These are phyloP conservation scores for Latrodectus elegans DNA, from an alignment of 2,888 invertebrate species.

Conservation along the genomic window DNA sequence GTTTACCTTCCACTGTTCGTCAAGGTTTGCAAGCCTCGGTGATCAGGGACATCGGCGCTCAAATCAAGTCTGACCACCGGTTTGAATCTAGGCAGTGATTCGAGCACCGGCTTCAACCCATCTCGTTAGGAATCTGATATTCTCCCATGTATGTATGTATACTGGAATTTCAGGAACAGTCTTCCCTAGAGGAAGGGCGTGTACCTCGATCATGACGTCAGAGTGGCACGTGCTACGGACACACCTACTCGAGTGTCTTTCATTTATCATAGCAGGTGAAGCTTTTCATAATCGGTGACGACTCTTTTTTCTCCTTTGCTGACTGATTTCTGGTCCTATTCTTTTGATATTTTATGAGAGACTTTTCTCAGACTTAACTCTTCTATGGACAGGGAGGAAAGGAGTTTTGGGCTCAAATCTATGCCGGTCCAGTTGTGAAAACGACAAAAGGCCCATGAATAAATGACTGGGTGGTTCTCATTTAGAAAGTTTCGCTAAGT, in stretches of 20 bases:
- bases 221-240: conserved; percentile 54
- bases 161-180: conserved; percentile 62
- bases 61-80: too few relatives aligned
- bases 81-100: background rate
- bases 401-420: background rate
- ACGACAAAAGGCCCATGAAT: background rate
- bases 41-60: too few relatives aligned
- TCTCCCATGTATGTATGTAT: conserved; percentile 36
- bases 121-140: conserved; percentile 23
- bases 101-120: conserved; percentile 12
- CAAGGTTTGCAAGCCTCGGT: too few relatives aligned
- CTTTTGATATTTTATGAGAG: background rate
- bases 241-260: conserved; percentile 57
- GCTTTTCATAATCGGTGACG: conserved; percentile 60
- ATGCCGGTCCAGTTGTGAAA: background rate
- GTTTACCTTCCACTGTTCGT: too few relatives aligned
- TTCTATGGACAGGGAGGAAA: background rate
- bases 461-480: conserved; percentile 1
- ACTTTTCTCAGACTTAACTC: background rate
- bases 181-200: conserved; percentile 68
- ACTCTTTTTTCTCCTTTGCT: conserved; percentile 40
- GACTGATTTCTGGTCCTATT: conserved; percentile 42
- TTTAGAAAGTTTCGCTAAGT: background rate
- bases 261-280: conserved; percentile 64
- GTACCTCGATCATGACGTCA: conserved; percentile 54